Conservation (phyloP, 92 coral and sea anemone species). For the Actinostola sp. region DNA sequence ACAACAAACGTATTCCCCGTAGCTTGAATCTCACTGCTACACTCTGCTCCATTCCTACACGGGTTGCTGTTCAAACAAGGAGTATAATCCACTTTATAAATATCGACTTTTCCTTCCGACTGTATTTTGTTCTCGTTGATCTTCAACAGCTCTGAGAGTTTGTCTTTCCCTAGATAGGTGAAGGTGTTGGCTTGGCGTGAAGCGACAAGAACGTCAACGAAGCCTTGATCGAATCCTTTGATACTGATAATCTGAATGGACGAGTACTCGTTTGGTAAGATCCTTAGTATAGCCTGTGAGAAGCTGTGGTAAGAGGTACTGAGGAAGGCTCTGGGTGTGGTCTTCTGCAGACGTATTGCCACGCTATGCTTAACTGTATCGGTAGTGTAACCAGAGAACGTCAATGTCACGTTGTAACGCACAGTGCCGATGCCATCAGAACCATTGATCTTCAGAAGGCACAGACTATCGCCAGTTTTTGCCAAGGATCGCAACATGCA, state of each 20-base stretch:
- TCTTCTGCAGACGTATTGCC: conserved; percentile 66
- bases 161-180: conserved; percentile 48
- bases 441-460: conserved; percentile 74
- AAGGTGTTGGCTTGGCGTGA: conserved; percentile 33
- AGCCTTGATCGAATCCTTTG: conserved; percentile 47
- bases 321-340: conserved; percentile 61
- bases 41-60: conserved; percentile 85
- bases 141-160: conserved; percentile 60
- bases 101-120: conserved; percentile 57
- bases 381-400: conserved; percentile 70
- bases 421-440: conserved; percentile 75
- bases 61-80: conserved; percentile 81
- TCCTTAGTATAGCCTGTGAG: conserved; percentile 55
- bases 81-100: conserved; percentile 74
- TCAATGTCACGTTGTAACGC: conserved; percentile 65
- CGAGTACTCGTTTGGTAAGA: conserved; percentile 57
- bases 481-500: conserved; percentile 66
- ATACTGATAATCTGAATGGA: conserved; percentile 69
- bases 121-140: conserved; percentile 65
- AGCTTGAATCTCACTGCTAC: conserved; percentile 71
- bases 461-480: conserved; percentile 37
- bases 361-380: conserved; percentile 66
- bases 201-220: conserved; percentile 81
- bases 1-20: conserved; percentile 54
- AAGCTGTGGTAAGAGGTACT: conserved; percentile 60